phyloP scores from a whole-genome alignment of 1,140 invertebrate genomes.

The Papilio polyxenes region DNA sequence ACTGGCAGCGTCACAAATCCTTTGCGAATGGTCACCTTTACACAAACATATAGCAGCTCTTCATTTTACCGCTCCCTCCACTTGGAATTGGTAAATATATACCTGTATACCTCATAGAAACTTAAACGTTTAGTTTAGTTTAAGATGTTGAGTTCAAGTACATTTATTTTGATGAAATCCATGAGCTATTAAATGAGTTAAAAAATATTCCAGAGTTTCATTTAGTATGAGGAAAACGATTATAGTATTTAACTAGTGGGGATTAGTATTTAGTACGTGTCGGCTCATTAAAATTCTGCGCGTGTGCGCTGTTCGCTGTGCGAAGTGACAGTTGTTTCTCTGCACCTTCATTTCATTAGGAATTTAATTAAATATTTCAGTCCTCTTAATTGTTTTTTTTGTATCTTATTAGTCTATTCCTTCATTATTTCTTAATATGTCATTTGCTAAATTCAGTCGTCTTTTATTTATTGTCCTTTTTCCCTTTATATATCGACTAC shows the following conservation, averaged over 20 bases:
- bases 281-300: slow-evolving; percentile 17
- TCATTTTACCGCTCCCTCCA: neutral
- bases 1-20: slow-evolving; percentile 28
- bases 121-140: neutral
- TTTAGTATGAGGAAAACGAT: neutral
- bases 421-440: too few relatives aligned
- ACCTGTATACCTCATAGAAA: neutral
- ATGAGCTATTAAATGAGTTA: neutral
- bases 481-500: too few relatives aligned
- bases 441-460: too few relatives aligned
- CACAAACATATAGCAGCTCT: neutral
- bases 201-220: neutral
- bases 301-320: neutral
- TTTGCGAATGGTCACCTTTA: neutral
- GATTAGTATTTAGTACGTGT: slow-evolving; percentile 20
- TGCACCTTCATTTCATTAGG: neutral
- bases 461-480: neutral
- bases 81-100: neutral
- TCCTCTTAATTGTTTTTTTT: neutral
- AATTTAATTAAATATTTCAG: neutral
- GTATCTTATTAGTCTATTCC: too few relatives aligned
- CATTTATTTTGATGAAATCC: neutral
- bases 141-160: neutral
- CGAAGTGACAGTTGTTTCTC: neutral
- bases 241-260: slow-evolving; percentile 12